Conservation (phyloP, 2,113 vertebrate genomes). For the Oncorhynchus mykiss region DNA sequence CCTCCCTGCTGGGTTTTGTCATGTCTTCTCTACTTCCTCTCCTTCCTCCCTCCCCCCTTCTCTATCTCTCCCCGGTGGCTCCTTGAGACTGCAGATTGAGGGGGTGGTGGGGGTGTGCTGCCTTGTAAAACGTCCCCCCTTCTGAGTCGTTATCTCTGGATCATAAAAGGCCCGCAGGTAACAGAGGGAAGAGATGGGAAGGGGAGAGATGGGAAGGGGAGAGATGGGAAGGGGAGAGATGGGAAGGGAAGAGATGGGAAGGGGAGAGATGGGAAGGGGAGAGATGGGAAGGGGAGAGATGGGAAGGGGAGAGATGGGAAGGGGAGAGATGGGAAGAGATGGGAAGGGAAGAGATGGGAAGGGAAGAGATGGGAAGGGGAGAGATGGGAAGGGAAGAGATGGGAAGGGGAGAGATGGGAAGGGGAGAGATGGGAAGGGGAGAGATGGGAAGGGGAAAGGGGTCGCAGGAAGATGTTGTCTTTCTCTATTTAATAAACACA, state of each 20-base stretch:
- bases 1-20: slow-evolving; percentile 42
- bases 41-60: neutral
- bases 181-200: slow-evolving; percentile 1
- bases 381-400: slow-evolving; percentile 18
- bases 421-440: neutral
- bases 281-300: slow-evolving; percentile 14
- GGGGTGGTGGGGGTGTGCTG: slow-evolving; percentile 29
- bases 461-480: slow-evolving; percentile 23
- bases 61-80: slow-evolving; percentile 14
- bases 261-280: no score
- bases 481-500: neutral
- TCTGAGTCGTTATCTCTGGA: slow-evolving; percentile 48
- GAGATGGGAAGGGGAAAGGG: neutral
- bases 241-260: no score
- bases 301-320: slow-evolving; percentile 12
- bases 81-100: slow-evolving; percentile 27
- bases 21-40: slow-evolving; percentile 71
- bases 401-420: slow-evolving; percentile 18
- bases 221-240: slow-evolving; percentile 3
- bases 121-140: slow-evolving; percentile 41
- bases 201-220: slow-evolving; percentile 19
- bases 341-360: slow-evolving; percentile 17
- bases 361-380: neutral
- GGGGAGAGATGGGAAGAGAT: slow-evolving; percentile 14
- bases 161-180: slow-evolving; percentile 46